Conservation (phyloP, 2,797 vertebrate species). For the Hydrolagus colliei region DNA sequence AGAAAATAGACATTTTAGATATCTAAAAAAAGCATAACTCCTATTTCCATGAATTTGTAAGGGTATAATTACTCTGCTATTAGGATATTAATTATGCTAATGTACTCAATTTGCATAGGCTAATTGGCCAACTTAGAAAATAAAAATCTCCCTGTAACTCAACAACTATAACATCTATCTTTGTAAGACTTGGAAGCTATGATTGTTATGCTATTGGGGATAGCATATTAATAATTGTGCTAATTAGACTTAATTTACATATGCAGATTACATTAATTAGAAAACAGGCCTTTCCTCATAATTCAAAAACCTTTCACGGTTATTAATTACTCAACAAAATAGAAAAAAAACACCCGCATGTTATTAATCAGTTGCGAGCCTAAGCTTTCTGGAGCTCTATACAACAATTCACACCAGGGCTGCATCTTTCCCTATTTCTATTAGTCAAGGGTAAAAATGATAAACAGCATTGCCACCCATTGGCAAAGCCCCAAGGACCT, state of each 20-base stretch:
- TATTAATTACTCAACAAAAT: constrained; percentile 12
- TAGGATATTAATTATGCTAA: constrained; percentile 28
- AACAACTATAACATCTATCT: constrained; percentile 13
- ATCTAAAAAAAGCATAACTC: not conserved
- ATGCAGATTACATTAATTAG: constrained; percentile 22
- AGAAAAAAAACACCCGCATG: not conserved
- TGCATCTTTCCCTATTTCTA: too few relatives aligned
- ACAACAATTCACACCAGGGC: not conserved
- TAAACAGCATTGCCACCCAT: too few relatives aligned
- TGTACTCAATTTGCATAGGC: constrained; percentile 22
- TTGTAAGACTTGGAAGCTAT: constrained; percentile 21
- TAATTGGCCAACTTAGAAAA: constrained; percentile 25
- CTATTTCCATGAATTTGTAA: constrained; percentile 30
- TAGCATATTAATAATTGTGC: constrained; percentile 21
- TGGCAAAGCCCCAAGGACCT: too few relatives aligned
- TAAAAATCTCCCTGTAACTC: constrained; percentile 3
- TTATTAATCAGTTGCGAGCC: constrained; percentile 1
- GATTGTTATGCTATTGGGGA: constrained; percentile 22
- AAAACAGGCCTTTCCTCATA: constrained; percentile 9
- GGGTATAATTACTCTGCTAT: constrained; percentile 12
- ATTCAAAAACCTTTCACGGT: constrained; percentile 13
- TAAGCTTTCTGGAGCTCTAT: not conserved
- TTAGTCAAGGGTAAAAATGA: too few relatives aligned
- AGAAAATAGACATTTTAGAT: constrained; percentile 10
- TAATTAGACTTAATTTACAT: constrained; percentile 16